Evolutionary conservation across 2,797 vertebrate genomes (phyloP), one percentile per base, ranked within the genome.

Genomic region (Chrysocyon brachyurus): DNA sequence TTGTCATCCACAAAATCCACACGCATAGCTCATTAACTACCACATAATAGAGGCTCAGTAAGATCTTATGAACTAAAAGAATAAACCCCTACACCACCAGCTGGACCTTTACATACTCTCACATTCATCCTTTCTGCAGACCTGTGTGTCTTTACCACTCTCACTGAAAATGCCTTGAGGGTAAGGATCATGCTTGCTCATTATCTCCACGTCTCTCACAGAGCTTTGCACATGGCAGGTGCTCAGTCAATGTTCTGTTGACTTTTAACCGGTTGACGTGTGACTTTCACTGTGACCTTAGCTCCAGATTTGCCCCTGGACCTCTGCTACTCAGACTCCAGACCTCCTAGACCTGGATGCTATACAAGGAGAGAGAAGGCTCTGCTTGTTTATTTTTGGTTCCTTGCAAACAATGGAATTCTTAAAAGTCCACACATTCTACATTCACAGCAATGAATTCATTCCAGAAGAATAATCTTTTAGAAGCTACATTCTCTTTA

Each of bases 341-440:
- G 22, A 33, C 28, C 24, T 57, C 64, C 66, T 1, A 16, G 49
- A 28, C 36, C 68, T 11, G 0, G 46, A 66, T 22, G 64, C 7
- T 6, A 12, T 26, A 11, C 16, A 31, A 40, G 57, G 17, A 64
- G 3, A 3, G 11, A 63, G 28, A 31, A 72, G n/a, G 19, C 28
- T 73, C 46, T 63, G 40, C 73, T 78, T 40, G 26, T 63, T 90
- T 72, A 57, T 56, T 64, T 81, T 54, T 87, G 59, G 28, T 68
- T 81, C 63, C 66, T 90, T 83, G 59, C 28, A 26, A 26, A 92
- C 90, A 87, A 4, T 73, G 77, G 83, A 68, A 63, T 94, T 40
- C 63, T 63, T 0, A 0, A 7, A 81, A 90, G 46, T 64, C 63
- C 93, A 68, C 6, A 2, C 40, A 36, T 77, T 90, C 83, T 66